These are phyloP conservation scores for Calyptommatus sinebrachiatus DNA, from an alignment of 2,113 vertebrate genomes.

Conservation along the genomic window DNA sequence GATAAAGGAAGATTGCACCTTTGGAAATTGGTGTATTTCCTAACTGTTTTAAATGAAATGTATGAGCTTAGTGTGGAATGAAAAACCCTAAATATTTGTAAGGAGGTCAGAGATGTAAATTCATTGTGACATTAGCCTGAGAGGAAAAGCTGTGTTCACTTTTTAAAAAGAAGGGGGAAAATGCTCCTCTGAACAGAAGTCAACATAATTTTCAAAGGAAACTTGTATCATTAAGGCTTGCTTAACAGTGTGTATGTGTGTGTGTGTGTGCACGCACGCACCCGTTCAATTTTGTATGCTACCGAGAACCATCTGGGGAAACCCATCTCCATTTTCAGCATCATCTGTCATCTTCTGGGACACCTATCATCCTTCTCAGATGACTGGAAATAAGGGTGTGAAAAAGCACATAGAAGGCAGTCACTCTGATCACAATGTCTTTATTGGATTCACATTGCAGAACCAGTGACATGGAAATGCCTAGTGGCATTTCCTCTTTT, in stretches of 20 bases:
- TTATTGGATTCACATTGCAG: too few relatives aligned
- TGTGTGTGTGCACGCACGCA: too few relatives aligned
- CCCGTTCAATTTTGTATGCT: too few relatives aligned
- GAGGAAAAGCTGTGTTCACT: constrained; percentile 57
- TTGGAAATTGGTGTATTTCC: constrained; percentile 23
- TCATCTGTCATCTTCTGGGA: too few relatives aligned
- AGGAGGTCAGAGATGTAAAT: constrained; percentile 58
- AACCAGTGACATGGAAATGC: too few relatives aligned
- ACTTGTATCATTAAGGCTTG: constrained; percentile 36
- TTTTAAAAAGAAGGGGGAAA: constrained; percentile 52
- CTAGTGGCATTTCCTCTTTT: too few relatives aligned
- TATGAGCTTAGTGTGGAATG: constrained; percentile 26
- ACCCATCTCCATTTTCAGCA: too few relatives aligned
- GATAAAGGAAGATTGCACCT: constrained; percentile 46
- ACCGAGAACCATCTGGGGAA: too few relatives aligned
- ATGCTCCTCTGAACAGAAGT: neutral
- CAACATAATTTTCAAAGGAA: constrained; percentile 42
- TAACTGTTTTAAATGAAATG: constrained; percentile 32
- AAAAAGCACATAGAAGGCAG: too few relatives aligned
- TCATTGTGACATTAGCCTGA: constrained; percentile 65
- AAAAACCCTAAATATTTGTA: constrained; percentile 43
- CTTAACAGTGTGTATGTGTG: constrained; percentile 2
- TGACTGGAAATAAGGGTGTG: too few relatives aligned
- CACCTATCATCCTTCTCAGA: too few relatives aligned
- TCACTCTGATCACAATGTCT: too few relatives aligned